Conservation (phyloP, 2,113 vertebrate species). For the Dasyornis broadbenti region DNA sequence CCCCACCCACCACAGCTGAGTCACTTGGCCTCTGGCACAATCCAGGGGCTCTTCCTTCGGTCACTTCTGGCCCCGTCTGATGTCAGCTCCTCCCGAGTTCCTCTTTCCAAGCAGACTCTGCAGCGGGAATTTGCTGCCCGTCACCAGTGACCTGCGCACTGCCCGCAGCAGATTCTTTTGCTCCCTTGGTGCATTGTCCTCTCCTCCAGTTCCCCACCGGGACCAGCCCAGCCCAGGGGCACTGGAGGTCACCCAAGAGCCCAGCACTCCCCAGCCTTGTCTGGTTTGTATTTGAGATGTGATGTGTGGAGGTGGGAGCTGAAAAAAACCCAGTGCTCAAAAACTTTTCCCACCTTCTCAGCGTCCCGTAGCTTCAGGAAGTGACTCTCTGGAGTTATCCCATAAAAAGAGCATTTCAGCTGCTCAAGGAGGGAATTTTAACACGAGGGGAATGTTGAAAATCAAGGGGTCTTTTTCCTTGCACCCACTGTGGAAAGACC, state of each 20-base stretch:
- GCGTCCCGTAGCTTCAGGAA: neutral
- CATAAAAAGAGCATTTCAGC: neutral
- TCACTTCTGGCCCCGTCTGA: neutral
- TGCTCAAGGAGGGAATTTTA: neutral
- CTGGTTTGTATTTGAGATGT: neutral
- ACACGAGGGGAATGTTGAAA: accelerated
- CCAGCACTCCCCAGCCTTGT: neutral
- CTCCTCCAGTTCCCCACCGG: neutral
- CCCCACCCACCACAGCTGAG: slow-evolving; percentile 23
- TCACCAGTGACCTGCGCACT: neutral
- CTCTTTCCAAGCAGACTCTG: neutral
- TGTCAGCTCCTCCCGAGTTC: neutral
- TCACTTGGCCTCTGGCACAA: slow-evolving; percentile 16
- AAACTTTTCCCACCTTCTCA: neutral
- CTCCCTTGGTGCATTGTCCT: neutral
- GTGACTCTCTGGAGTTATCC: neutral
- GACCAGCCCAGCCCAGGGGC: neutral
- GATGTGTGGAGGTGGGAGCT: neutral
- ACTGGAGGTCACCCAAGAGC: neutral
- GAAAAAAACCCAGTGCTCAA: neutral
- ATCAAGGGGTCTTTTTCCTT: neutral
- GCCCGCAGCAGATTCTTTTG: neutral
- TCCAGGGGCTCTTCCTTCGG: neutral
- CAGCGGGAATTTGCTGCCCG: neutral
- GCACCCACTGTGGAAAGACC: neutral